A percentile compares a stretch with the other conserved stretches of the same genome.
These are phyloP conservation scores for Cheilosia impressa DNA, from an alignment of 2,888 invertebrate genomes.

Conservation along the genomic window DNA sequence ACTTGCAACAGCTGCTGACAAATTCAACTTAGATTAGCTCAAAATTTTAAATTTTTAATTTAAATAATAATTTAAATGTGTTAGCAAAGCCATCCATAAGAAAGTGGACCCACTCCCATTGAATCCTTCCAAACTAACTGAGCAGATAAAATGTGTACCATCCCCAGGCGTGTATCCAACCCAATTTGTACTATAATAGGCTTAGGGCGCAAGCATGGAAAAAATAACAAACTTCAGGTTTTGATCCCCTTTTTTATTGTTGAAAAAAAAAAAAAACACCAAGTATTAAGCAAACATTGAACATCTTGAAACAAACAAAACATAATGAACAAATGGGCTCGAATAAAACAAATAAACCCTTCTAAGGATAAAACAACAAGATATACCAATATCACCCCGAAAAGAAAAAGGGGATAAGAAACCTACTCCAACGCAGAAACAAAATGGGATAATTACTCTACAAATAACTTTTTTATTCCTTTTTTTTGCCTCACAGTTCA, in stretches of 20 bases:
- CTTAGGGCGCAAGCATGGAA: slow-evolving; percentile 35
- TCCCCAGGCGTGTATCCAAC: slow-evolving; percentile 51
- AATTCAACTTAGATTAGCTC: slow-evolving; percentile 45
- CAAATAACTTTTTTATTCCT: slow-evolving; percentile 56
- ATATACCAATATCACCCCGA: background rate
- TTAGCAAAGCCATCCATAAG: slow-evolving; percentile 23
- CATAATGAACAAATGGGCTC: slow-evolving; percentile 59
- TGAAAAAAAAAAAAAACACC: slow-evolving; percentile 13
- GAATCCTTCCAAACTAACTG: slow-evolving; percentile 58
- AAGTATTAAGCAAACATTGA: slow-evolving; percentile 63
- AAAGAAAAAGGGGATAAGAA: slow-evolving; percentile 12
- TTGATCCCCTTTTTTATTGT: slow-evolving; percentile 54
- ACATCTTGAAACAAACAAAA: slow-evolving; percentile 67
- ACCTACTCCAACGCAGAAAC: slow-evolving; percentile 49
- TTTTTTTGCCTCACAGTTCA: background rate
- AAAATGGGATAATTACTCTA: slow-evolving; percentile 67
- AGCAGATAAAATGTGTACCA: slow-evolving; percentile 64
- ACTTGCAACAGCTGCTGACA: slow-evolving; percentile 20
- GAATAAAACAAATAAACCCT: slow-evolving; percentile 32
- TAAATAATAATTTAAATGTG: slow-evolving; percentile 3
- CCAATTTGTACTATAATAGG: slow-evolving; percentile 69
- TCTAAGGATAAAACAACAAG: slow-evolving; percentile 46
- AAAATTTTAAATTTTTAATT: slow-evolving; percentile 16
- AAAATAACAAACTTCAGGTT: slow-evolving; percentile 50
- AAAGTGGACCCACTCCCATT: background rate